Percentiles rank a stretch among this genome's conserved stretches.
These are phyloP conservation scores for Drosophila nasuta DNA, from an alignment of 1,140 invertebrate genomes.

Conservation along the genomic window DNA sequence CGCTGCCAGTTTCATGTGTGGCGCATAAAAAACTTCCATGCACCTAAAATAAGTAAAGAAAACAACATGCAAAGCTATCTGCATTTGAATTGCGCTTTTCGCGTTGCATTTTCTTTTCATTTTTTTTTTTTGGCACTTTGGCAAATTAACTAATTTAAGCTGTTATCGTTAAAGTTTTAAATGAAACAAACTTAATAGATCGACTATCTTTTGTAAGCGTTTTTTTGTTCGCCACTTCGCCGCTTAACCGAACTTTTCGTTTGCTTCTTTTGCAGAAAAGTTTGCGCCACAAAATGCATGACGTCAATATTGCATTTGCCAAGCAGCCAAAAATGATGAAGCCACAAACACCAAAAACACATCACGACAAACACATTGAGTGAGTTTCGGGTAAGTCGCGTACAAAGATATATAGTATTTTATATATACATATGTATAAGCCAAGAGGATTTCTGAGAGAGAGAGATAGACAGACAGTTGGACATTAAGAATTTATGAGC, in stretches of 20 bases:
- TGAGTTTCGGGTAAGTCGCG: conserved; percentile 14
- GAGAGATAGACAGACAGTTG: conserved; percentile 22
- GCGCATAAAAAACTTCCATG: conserved; percentile 22
- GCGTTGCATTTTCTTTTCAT: neutral
- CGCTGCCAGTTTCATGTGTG: conserved; percentile 31
- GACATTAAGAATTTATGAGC: conserved; percentile 45
- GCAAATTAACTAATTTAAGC: conserved; percentile 3
- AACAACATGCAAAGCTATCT: conserved; percentile 52
- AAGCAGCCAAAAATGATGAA: conserved; percentile 51
- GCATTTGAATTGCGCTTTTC: conserved; percentile 27
- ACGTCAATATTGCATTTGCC: conserved; percentile 30
- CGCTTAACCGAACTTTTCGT: no score
- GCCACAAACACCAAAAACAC: conserved; percentile 28
- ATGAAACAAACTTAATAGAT: neutral
- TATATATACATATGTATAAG: no score
- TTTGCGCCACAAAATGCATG: conserved; percentile 3
- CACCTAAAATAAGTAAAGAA: conserved; percentile 24
- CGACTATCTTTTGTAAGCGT: no score
- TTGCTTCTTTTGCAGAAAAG: neutral
- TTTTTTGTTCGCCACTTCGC: no score
- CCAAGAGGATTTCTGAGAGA: neutral
- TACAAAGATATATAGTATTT: no score
- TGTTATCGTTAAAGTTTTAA: neutral
- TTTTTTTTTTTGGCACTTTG: neutral
- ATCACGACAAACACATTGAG: conserved; percentile 12